These are phyloP conservation scores for Nephotettix cincticeps DNA, from an alignment of 1,140 invertebrate genomes.

Conservation along the genomic window DNA sequence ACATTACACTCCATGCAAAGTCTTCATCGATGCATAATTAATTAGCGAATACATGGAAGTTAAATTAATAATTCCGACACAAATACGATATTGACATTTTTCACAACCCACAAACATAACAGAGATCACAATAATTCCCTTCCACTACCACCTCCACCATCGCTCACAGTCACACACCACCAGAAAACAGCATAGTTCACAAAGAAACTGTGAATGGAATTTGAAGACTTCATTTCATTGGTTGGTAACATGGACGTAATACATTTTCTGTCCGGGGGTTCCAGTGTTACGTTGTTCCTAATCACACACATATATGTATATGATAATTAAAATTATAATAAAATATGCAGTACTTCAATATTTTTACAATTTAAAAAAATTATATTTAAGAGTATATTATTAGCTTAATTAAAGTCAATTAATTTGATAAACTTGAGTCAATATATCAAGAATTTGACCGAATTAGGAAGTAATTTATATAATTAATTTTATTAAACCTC, in stretches of 20 bases:
- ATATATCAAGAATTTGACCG: too few relatives aligned
- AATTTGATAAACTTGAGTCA: too few relatives aligned
- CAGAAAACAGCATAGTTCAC: conserved; percentile 32
- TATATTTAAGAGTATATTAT: too few relatives aligned
- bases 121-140: conserved; percentile 13
- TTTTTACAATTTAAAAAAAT: too few relatives aligned
- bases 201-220: conserved; percentile 36
- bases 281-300: too few relatives aligned
- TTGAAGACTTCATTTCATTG: conserved; percentile 28
- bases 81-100: conserved; percentile 36
- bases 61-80: background rate
- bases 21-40: background rate
- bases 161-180: conserved; percentile 18
- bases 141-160: conserved; percentile 32
- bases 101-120: conserved; percentile 1
- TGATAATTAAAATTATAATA: too few relatives aligned
- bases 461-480: too few relatives aligned
- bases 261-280: background rate
- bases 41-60: background rate
- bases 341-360: too few relatives aligned
- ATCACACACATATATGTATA: too few relatives aligned
- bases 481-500: too few relatives aligned
- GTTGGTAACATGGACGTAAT: conserved; percentile 11
- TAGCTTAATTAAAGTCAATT: too few relatives aligned
- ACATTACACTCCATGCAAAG: background rate